phyloP scores from a whole-genome alignment of 1,140 invertebrate genomes.

The Tachypleus tridentatus region DNA sequence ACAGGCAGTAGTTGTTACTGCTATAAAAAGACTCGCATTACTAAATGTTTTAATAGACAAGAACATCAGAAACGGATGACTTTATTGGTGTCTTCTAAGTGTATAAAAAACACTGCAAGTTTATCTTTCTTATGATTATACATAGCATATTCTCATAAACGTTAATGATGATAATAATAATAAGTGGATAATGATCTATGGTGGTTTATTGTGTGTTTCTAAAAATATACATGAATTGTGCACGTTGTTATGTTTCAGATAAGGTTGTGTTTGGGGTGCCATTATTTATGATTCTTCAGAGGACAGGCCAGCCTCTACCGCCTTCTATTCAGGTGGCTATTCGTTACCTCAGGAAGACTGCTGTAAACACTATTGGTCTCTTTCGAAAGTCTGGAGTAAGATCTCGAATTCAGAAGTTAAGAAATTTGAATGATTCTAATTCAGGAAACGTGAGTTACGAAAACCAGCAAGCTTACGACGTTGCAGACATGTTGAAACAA shows the following conservation, averaged over 20 bases:
- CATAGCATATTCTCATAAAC: too few species aligned
- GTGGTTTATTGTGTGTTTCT: neutral
- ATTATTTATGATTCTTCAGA: constrained; percentile 62
- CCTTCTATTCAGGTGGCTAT: constrained; percentile 73
- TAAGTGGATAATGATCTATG: too few species aligned
- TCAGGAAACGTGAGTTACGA: constrained; percentile 18
- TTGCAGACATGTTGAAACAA: constrained; percentile 89
- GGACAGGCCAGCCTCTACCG: constrained; percentile 75
- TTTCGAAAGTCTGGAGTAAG: constrained; percentile 85
- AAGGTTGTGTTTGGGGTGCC: constrained; percentile 86
- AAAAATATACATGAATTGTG: neutral
- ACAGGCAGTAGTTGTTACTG: too few species aligned
- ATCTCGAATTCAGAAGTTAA: constrained; percentile 75
- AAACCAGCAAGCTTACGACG: constrained; percentile 62
- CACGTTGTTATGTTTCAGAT: constrained; percentile 41
- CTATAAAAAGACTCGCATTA: too few species aligned
- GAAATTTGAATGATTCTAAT: constrained; percentile 59
- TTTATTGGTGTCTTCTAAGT: too few species aligned
- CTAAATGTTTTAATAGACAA: too few species aligned
- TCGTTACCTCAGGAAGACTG: constrained; percentile 67
- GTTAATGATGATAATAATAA: too few species aligned
- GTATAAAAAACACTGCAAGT: too few species aligned
- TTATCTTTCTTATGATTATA: too few species aligned
- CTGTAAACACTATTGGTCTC: constrained; percentile 76
- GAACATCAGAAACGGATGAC: too few species aligned